phyloP scores from a whole-genome alignment of 2,113 vertebrate species.

The Chroicocephalus ridibundus region DNA sequence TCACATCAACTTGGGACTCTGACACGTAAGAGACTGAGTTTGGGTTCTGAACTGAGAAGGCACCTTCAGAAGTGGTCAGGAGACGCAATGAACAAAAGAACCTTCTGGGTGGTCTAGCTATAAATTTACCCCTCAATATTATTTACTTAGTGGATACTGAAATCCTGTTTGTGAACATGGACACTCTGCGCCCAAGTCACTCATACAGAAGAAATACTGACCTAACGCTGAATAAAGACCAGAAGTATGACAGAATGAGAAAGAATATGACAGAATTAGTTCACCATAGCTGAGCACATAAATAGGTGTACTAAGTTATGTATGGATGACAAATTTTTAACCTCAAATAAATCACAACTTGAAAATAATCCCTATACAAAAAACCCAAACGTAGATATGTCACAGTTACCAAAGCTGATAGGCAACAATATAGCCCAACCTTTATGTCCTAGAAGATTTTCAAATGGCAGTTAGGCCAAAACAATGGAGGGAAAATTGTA shows the following conservation, averaged over 20 bases:
- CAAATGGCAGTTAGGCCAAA: background rate
- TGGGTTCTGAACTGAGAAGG: background rate
- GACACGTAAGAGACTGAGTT: background rate
- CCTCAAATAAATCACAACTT: background rate
- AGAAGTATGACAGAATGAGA: background rate
- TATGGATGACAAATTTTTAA: background rate
- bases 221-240: background rate
- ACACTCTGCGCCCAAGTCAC: background rate
- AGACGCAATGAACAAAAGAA: background rate
- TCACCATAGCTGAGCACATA: background rate
- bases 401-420: background rate
- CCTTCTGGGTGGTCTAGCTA: background rate
- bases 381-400: background rate
- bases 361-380: background rate
- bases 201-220: background rate
- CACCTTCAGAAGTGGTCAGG: background rate
- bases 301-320: background rate
- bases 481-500: background rate
- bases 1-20: background rate
- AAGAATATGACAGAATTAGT: background rate
- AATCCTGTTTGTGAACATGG: background rate
- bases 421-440: background rate
- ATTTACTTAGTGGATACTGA: background rate
- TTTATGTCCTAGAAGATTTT: background rate
- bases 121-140: background rate